A percentile compares a stretch with the other conserved stretches of the same genome.
phyloP scores from a whole-genome alignment of 2,888 invertebrate genomes.

The Panorpa germanica region DNA sequence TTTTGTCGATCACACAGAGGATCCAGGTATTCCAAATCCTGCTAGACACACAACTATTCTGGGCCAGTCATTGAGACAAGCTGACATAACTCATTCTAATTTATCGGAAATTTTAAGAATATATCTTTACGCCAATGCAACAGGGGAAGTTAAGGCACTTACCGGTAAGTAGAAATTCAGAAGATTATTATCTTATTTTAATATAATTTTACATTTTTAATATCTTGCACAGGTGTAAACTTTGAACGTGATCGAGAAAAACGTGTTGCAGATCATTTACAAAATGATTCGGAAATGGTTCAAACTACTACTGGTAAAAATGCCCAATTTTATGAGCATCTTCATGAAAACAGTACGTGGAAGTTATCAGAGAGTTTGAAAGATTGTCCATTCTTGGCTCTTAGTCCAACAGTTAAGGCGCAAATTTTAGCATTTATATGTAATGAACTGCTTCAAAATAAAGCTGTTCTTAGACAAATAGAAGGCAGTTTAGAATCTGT shows the following conservation, averaged over 20 bases:
- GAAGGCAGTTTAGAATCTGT: slow-evolving; percentile 76
- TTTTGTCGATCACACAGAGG: slow-evolving; percentile 31
- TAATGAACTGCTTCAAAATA: slow-evolving; percentile 87
- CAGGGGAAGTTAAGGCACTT: slow-evolving; percentile 65
- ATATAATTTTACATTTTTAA: too few species aligned
- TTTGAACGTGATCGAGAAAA: slow-evolving; percentile 67
- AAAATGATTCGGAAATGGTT: slow-evolving; percentile 42
- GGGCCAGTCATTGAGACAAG: slow-evolving; percentile 74
- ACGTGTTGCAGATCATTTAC: slow-evolving; percentile 66
- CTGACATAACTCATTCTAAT: slow-evolving; percentile 81
- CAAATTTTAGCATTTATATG: slow-evolving; percentile 81
- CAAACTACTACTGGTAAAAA: slow-evolving; percentile 54
- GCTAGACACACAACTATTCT: slow-evolving; percentile 75
- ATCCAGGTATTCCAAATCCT: slow-evolving; percentile 81
- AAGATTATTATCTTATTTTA: too few species aligned
- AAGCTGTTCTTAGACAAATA: slow-evolving; percentile 75
- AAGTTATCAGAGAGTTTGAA: slow-evolving; percentile 62
- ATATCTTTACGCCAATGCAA: slow-evolving; percentile 78
- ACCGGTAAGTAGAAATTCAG: slow-evolving; percentile 37
- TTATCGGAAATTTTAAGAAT: slow-evolving; percentile 82
- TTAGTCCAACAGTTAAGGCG: slow-evolving; percentile 73
- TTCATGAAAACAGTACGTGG: slow-evolving; percentile 62
- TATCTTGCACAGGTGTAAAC: slow-evolving; percentile 35
- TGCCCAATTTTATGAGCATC: slow-evolving; percentile 55
- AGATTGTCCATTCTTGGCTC: slow-evolving; percentile 68